phyloP scores from a whole-genome alignment of 2,113 vertebrate genomes.

The Rhinichthys klamathensis region DNA sequence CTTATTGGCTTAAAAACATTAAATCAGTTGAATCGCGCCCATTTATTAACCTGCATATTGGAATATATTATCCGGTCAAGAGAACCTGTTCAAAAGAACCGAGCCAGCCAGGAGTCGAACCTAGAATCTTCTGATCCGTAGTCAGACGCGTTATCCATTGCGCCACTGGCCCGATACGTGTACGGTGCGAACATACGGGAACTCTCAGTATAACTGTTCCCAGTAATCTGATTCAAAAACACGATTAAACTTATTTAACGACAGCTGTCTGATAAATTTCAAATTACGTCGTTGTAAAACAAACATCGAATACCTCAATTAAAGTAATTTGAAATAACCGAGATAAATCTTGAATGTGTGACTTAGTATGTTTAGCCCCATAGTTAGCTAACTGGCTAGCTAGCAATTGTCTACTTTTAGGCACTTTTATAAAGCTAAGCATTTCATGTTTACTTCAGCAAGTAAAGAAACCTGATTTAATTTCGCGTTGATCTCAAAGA shows the following conservation, averaged over 20 bases:
- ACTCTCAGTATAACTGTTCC: background rate
- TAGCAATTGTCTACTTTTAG: background rate
- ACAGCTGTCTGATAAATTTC: background rate
- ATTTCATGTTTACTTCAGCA: background rate
- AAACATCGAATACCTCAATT: background rate
- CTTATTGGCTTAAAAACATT: too few relatives aligned
- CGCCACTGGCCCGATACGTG: slow-evolving; percentile 77
- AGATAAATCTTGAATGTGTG: too few relatives aligned
- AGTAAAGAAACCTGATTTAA: background rate
- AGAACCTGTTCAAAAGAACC: slow-evolving; percentile 11
- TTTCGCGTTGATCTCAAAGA: background rate
- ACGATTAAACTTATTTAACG: background rate
- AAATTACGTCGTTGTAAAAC: background rate
- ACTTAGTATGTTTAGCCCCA: background rate
- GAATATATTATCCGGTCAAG: too few relatives aligned
- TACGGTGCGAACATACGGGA: background rate
- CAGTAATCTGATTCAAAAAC: background rate
- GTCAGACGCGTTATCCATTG: slow-evolving; percentile 87
- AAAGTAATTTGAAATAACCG: background rate
- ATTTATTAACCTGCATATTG: too few relatives aligned
- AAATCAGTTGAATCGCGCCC: too few relatives aligned
- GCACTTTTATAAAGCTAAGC: background rate
- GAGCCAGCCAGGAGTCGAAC: slow-evolving; percentile 87
- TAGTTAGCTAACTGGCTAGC: background rate
- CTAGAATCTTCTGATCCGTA: slow-evolving; percentile 87